These are phyloP conservation scores for Hymenochirus boettgeri DNA, from an alignment of 2,113 vertebrate species.

Conservation along the genomic window DNA sequence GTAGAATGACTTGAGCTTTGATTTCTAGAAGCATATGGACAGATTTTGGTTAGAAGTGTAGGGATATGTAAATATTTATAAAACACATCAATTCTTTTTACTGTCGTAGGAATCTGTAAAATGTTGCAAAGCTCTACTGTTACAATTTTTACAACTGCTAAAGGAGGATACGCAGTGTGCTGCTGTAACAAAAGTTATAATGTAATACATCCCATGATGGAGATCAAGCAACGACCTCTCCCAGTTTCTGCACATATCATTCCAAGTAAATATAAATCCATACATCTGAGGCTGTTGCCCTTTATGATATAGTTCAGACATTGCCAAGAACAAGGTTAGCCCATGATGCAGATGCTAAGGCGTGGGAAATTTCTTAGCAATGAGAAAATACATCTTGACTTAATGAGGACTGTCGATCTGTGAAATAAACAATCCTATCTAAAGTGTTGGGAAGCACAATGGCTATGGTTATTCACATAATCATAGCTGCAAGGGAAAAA, in stretches of 20 bases:
- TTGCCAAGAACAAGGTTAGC: slow-evolving; percentile 34
- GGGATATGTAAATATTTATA: slow-evolving; percentile 29
- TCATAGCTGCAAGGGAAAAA: not conserved
- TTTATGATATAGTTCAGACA: slow-evolving; percentile 4
- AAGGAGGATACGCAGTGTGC: not conserved
- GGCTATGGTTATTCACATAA: slow-evolving; percentile 13
- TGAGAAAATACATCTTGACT: slow-evolving; percentile 35
- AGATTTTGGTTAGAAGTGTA: slow-evolving; percentile 16
- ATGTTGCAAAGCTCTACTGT: not conserved
- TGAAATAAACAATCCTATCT: slow-evolving; percentile 37
- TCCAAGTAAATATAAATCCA: slow-evolving; percentile 29
- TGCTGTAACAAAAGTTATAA: not conserved
- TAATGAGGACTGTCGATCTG: slow-evolving; percentile 28
- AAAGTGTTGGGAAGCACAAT: slow-evolving; percentile 35
- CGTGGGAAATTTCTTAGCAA: slow-evolving; percentile 42
- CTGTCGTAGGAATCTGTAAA: slow-evolving; percentile 21
- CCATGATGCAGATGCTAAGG: slow-evolving; percentile 41
- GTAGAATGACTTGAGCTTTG: too few relatives aligned
- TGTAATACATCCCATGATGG: slow-evolving; percentile 9
- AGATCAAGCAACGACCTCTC: slow-evolving; percentile 8
- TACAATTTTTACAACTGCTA: not conserved
- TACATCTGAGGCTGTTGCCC: slow-evolving; percentile 31
- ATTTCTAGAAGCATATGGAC: slow-evolving; percentile 1
- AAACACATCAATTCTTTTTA: slow-evolving; percentile 25
- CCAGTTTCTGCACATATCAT: slow-evolving; percentile 4